These are phyloP conservation scores for Nothoprocta perdicaria DNA, from an alignment of 2,113 vertebrate genomes.

Conservation along the genomic window DNA sequence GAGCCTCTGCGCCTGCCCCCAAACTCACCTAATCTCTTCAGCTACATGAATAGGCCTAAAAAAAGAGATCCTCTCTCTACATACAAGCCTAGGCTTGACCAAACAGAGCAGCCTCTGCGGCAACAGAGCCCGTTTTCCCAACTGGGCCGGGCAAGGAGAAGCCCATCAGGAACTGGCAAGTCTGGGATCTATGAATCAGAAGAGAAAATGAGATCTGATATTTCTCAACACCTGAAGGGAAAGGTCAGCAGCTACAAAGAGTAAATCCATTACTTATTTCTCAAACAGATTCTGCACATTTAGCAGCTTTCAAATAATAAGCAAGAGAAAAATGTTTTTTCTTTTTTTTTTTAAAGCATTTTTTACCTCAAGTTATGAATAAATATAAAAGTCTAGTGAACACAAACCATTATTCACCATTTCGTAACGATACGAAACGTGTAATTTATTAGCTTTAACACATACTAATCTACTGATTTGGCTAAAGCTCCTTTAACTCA, in stretches of 20 bases:
- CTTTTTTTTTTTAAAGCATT: too few relatives aligned
- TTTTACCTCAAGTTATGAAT: too few relatives aligned
- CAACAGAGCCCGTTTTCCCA: neutral
- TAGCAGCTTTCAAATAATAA: neutral
- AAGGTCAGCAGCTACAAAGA: neutral
- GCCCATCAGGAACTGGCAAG: neutral
- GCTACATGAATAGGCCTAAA: neutral
- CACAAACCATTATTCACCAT: neutral
- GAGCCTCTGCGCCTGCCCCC: neutral
- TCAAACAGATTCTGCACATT: neutral
- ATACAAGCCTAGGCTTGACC: neutral
- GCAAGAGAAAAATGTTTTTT: too few relatives aligned
- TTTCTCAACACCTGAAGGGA: neutral
- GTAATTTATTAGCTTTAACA: neutral
- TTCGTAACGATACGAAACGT: accelerated
- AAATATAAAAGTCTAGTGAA: neutral
- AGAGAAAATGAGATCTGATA: neutral
- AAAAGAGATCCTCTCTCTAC: neutral
- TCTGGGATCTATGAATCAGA: neutral
- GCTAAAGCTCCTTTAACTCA: neutral
- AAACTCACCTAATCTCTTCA: neutral
- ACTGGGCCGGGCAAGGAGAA: neutral
- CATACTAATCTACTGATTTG: neutral
- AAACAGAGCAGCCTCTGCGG: neutral
- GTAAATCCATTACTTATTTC: neutral